phyloP scores from a whole-genome alignment of 2,797 vertebrate species.

The Philypnodon macrostomus region DNA sequence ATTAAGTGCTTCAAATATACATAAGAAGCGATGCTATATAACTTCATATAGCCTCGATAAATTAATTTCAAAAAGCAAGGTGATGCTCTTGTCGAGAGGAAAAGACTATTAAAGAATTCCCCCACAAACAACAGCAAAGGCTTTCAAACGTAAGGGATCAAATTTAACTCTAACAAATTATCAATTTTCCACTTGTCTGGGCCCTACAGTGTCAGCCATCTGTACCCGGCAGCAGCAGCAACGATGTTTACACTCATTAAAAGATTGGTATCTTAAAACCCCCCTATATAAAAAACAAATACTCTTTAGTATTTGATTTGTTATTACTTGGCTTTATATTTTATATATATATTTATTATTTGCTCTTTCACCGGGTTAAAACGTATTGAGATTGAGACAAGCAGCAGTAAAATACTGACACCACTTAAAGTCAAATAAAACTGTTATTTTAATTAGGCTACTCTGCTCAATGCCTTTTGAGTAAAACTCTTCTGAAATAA shows the following conservation, averaged over 20 bases:
- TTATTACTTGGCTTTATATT: too few relatives aligned
- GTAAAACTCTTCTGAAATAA: too few relatives aligned
- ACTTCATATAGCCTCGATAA: constrained; percentile 7
- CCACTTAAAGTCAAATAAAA: too few relatives aligned
- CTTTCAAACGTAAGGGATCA: constrained; percentile 17
- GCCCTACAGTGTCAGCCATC: constrained; percentile 16
- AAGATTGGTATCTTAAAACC: constrained; percentile 7
- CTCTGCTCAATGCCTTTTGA: too few relatives aligned
- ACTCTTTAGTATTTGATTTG: neutral
- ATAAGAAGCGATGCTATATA: constrained; percentile 24
- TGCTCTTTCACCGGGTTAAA: too few relatives aligned
- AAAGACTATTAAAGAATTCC: constrained; percentile 20
- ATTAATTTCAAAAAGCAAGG: constrained; percentile 6
- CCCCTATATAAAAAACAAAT: constrained; percentile 13
- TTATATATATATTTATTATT: too few relatives aligned
- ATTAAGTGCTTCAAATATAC: constrained; percentile 11
- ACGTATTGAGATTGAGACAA: too few relatives aligned
- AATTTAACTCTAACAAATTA: constrained; percentile 12
- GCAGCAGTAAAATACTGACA: too few relatives aligned
- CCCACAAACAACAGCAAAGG: constrained; percentile 17
- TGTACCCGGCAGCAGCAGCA: constrained; percentile 11
- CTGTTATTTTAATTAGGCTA: too few relatives aligned
- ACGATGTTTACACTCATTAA: constrained; percentile 11
- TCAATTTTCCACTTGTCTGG: constrained; percentile 7
- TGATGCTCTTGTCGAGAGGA: constrained; percentile 19